Base-by-base conservation (phyloP, 2,113 vertebrate species). In the Sebastes schlegelii region DNA sequence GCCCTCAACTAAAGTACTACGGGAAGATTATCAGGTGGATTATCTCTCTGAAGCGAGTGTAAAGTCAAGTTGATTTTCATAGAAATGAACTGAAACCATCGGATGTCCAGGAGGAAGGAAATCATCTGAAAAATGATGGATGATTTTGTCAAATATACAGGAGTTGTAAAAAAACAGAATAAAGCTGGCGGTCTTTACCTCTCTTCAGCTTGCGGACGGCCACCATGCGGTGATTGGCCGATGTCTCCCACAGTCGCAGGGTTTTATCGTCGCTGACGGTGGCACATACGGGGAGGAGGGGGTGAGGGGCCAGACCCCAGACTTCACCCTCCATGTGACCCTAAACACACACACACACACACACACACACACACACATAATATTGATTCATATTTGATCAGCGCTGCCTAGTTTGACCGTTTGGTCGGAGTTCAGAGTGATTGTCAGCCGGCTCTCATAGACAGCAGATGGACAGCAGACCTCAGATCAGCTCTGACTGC, bases 321-420 rank as follows among this genome's bases (percentile, higher is more conserved):
- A 99, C 97, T 79, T 99, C 98, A 19, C 98, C 98, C 84, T 99
- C 97, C 97, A 98, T 99, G 62, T 99, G 98, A 70, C 98, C 98
- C 98, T 99, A 79, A 5, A 68, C 62, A 73, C 77, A 62, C 66
- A 77, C 19, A 83, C 60, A 81, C 42, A 80, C 34, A 46, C 14
- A 81, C 55, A 26, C 14, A 26, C 57, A 62, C 34, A 61, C 46
- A 48, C 34, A 34, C 34, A 34, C 34, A 34, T 34, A 34, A 34
- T 34, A 34, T 34, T 34, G 26, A 34, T 34, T 34, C 26, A 34
- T 34, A 34, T 34, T 34, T 34, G 26, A 34, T 34, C 26, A 34
- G 26, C 26, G 26, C 26, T 34, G 26, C 26, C 26, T 34, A 34
- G 26, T 34, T 34, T 34, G 26, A 34, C 26, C 26, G 26, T 34